A percentile compares a stretch with the other conserved stretches of the same genome.
These are phyloP conservation scores for Latrodectus geometricus DNA, from an alignment of 1,140 invertebrate species.

Conservation along the genomic window DNA sequence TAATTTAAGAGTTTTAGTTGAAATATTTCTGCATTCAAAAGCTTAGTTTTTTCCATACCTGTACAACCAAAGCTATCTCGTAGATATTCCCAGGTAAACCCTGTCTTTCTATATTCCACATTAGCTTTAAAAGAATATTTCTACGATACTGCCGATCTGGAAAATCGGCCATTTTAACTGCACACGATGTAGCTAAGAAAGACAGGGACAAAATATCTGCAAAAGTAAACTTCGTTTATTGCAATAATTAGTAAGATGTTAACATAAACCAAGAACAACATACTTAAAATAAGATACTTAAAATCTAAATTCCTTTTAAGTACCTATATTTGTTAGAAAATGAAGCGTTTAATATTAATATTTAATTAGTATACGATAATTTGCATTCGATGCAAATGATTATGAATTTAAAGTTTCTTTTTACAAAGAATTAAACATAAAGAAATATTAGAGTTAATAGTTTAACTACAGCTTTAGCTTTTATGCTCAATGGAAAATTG, in stretches of 20 bases:
- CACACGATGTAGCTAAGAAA: neutral
- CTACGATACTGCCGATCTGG: neutral
- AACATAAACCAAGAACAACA: neutral
- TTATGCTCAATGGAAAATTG: too few relatives aligned
- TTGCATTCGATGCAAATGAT: too few relatives aligned
- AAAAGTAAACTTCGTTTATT: neutral
- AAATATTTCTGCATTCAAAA: too few relatives aligned
- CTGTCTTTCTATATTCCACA: neutral
- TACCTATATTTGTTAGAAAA: too few relatives aligned
- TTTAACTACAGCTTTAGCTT: too few relatives aligned
- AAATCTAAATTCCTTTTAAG: too few relatives aligned
- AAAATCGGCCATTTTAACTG: neutral
- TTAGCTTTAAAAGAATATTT: neutral
- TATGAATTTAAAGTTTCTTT: too few relatives aligned
- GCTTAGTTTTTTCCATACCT: conserved; percentile 6
- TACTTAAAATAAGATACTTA: neutral
- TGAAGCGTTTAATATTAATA: too few relatives aligned
- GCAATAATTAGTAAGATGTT: neutral
- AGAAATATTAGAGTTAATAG: too few relatives aligned
- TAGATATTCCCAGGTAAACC: conserved; percentile 8
- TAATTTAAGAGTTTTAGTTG: too few relatives aligned
- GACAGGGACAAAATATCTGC: conserved; percentile 15
- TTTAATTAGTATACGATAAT: too few relatives aligned
- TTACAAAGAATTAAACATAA: too few relatives aligned
- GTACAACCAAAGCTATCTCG: neutral